Conservation (phyloP, 2,113 vertebrate species). For the Dermatemys mawii region DNA sequence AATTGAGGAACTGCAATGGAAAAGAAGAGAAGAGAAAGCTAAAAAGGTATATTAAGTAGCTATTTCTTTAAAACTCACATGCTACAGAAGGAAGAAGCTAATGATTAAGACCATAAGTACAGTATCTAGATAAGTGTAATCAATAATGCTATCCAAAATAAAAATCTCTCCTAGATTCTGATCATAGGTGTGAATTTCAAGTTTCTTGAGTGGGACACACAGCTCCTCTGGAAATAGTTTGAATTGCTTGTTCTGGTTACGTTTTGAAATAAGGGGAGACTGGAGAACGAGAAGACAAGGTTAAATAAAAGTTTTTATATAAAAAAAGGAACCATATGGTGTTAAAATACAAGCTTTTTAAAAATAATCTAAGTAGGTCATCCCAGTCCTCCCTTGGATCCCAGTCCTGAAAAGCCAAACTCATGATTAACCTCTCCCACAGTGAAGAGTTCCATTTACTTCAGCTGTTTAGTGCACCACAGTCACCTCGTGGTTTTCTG, state of each 20-base stretch:
- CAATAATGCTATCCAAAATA: not conserved
- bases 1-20: conserved; percentile 49
- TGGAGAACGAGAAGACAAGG: not conserved
- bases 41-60: conserved; percentile 41
- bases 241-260: not conserved
- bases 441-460: not conserved
- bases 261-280: not conserved
- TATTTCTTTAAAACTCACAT: not conserved
- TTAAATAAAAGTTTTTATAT: not conserved
- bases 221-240: not conserved
- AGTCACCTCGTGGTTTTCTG: not conserved
- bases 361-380: not conserved
- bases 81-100: not conserved
- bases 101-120: not conserved
- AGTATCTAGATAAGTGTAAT: not conserved
- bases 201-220: not conserved
- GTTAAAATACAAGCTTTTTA: not conserved
- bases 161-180: not conserved
- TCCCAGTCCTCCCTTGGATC: not conserved
- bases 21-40: conserved; percentile 56
- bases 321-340: not conserved
- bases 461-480: not conserved
- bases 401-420: not conserved
- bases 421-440: not conserved
- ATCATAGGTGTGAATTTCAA: not conserved